phyloP scores from a whole-genome alignment of 37 sponge, comb jelly and placozoan genomes.

The Amphimedon queenslandica region DNA sequence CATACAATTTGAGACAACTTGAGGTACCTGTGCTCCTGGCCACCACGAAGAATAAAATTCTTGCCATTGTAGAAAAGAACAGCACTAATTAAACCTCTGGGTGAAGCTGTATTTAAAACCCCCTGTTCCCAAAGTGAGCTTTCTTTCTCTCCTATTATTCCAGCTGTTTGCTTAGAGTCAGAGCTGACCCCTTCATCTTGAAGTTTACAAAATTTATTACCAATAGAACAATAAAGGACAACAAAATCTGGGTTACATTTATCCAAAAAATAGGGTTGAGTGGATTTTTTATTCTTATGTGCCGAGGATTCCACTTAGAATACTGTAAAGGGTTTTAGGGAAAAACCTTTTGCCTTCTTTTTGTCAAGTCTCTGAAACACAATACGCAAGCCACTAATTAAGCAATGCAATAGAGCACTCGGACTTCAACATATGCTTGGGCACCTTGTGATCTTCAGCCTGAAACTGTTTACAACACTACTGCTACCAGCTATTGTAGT shows the following conservation, averaged over 20 bases:
- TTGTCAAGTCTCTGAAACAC: slow-evolving; percentile 1
- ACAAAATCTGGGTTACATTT: background rate
- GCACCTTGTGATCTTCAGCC: background rate
- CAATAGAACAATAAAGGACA: slow-evolving; percentile 1
- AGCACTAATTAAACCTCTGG: background rate
- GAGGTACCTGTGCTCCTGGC: slow-evolving; percentile 22
- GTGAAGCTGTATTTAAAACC: background rate
- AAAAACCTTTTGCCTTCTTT: background rate
- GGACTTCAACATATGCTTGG: background rate
- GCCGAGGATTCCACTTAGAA: slow-evolving; percentile 3
- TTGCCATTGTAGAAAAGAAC: slow-evolving; percentile 25
- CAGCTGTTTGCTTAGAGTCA: background rate
- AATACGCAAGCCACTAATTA: background rate
- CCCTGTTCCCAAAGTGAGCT: background rate
- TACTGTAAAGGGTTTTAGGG: background rate
- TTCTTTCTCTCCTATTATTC: background rate
- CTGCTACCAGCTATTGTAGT: background rate
- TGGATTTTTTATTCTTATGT: too few relatives aligned
- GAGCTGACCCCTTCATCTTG: background rate
- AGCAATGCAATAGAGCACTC: background rate
- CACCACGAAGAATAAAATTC: slow-evolving; percentile 10
- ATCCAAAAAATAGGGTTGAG: slow-evolving; percentile 18
- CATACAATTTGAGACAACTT: slow-evolving; percentile 8
- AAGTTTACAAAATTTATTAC: slow-evolving; percentile 1
- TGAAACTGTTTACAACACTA: background rate